Evolutionary conservation across 2,797 vertebrate species (phyloP).

Genomic region (Poecilia velifera): DNA sequence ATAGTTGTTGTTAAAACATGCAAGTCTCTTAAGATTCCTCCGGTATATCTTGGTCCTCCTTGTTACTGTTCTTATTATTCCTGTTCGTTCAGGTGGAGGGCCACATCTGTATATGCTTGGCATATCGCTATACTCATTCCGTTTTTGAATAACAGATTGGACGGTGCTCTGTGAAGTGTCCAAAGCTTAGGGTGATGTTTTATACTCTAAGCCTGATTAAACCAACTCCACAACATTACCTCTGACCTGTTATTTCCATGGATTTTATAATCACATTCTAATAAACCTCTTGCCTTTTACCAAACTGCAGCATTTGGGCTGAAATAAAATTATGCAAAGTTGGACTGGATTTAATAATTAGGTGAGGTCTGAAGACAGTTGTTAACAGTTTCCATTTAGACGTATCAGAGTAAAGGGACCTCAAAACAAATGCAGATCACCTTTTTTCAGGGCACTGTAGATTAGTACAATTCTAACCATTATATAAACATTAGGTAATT

Average conservation of each 20-base stretch:
- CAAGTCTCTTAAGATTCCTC: background rate
- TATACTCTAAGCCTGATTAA: background rate
- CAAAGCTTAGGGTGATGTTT: background rate
- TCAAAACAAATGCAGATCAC: background rate
- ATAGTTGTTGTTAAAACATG: background rate
- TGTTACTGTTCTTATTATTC: background rate
- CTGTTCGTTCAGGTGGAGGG: background rate
- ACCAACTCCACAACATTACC: background rate
- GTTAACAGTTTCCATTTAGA: background rate
- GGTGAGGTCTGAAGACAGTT: background rate
- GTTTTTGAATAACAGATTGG: background rate
- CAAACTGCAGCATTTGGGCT: background rate
- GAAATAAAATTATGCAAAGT: background rate
- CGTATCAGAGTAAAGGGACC: background rate
- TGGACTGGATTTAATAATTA: background rate
- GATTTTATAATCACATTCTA: background rate
- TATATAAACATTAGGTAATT: background rate
- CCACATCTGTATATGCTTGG: background rate
- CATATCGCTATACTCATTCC: background rate
- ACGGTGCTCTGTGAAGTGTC: background rate
- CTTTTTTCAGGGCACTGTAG: background rate
- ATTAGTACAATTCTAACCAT: background rate
- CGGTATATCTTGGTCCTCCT: background rate
- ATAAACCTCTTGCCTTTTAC: background rate
- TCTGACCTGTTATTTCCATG: background rate